Evolutionary conservation across 2,797 vertebrate species (phyloP).

Genomic region (Pangasius krempfi): DNA sequence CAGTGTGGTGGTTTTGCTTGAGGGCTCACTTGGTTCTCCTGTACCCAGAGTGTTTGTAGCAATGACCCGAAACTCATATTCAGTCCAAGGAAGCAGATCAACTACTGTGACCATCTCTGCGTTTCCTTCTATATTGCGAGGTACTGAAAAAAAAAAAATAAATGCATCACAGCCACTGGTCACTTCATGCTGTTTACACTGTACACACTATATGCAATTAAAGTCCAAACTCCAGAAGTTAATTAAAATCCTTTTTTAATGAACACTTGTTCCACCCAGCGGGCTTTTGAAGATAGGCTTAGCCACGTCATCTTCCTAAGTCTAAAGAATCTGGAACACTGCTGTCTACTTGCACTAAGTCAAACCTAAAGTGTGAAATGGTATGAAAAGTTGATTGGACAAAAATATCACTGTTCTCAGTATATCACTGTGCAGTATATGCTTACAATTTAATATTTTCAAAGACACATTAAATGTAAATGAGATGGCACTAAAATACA

Average conservation of each 20-base stretch:
- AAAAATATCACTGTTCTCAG: background rate
- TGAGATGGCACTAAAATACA: background rate
- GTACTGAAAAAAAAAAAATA: conserved; percentile 73
- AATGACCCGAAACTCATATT: conserved; percentile 95
- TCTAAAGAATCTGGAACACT: background rate
- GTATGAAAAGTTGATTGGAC: background rate
- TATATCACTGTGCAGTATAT: background rate
- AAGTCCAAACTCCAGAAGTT: background rate
- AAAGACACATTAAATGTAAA: background rate
- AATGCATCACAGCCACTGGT: background rate
- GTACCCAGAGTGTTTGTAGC: conserved; percentile 91
- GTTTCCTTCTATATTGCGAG: conserved; percentile 89
- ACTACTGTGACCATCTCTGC: conserved; percentile 85
- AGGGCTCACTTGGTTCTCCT: conserved; percentile 89
- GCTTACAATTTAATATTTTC: background rate
- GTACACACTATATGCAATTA: background rate
- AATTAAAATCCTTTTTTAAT: background rate
- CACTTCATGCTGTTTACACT: background rate
- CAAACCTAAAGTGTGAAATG: background rate
- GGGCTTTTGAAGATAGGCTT: background rate
- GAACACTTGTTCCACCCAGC: background rate
- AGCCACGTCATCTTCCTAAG: background rate
- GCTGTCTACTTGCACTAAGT: background rate
- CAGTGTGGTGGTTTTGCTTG: conserved; percentile 83
- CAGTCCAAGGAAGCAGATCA: conserved; percentile 91